Evolutionary conservation across 2,797 vertebrate species (phyloP).

Genomic region (Hippocampus kuda): DNA sequence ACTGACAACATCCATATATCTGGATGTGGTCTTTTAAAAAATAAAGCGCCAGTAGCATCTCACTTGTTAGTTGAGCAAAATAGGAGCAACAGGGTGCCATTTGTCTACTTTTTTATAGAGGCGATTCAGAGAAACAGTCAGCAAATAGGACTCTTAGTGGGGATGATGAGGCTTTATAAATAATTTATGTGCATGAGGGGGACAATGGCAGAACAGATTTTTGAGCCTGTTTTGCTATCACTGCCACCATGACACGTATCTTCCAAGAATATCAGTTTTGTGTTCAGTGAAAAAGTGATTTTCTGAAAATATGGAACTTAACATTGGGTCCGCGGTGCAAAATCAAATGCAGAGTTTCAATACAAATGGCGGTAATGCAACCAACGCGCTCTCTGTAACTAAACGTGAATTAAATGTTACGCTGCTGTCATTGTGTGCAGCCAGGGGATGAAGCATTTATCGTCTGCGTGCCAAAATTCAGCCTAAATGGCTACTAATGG

Average conservation of each 20-base stretch:
- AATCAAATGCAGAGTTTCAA: constrained; percentile 50
- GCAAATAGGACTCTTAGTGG: constrained; percentile 1
- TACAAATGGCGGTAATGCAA: constrained; percentile 45
- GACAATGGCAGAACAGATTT: constrained; percentile 38
- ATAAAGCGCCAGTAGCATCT: not conserved
- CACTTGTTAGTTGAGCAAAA: not conserved
- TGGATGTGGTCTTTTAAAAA: constrained; percentile 1
- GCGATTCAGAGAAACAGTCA: constrained; percentile 36
- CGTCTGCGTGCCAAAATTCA: constrained; percentile 39
- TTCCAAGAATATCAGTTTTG: constrained; percentile 28
- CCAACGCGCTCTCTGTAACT: constrained; percentile 36
- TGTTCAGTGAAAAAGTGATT: constrained; percentile 23
- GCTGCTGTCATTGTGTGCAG: constrained; percentile 28
- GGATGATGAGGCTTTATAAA: constrained; percentile 53
- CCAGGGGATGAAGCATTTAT: constrained; percentile 6
- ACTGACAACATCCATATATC: constrained; percentile 9
- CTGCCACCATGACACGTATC: constrained; percentile 48
- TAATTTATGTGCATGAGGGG: constrained; percentile 60
- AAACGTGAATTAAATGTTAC: constrained; percentile 56
- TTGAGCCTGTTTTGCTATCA: constrained; percentile 50
- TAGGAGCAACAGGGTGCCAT: not conserved
- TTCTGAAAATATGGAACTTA: constrained; percentile 28
- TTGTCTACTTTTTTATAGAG: constrained; percentile 2
- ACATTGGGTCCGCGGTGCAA: constrained; percentile 44
- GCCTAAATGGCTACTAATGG: constrained; percentile 59